A percentile compares a stretch with the other conserved stretches of the same genome.
These are phyloP conservation scores for Tachypleus tridentatus DNA, from an alignment of 1,140 invertebrate genomes.

Conservation along the genomic window DNA sequence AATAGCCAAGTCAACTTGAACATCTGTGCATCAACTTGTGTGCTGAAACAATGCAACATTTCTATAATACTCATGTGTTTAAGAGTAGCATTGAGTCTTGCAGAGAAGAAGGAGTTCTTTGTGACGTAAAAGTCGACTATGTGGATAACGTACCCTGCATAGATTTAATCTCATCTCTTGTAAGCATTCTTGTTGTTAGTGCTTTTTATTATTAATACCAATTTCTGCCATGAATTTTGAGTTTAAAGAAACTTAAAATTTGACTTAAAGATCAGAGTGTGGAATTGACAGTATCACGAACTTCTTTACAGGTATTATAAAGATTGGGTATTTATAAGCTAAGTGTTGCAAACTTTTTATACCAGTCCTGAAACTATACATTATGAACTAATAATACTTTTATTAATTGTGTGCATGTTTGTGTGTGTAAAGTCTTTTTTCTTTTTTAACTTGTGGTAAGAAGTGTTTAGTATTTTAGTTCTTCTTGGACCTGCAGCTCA, in stretches of 20 bases:
- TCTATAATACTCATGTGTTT: slow-evolving; percentile 93
- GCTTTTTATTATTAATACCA: not conserved
- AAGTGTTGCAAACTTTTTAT: too few relatives aligned
- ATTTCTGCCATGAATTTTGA: not conserved
- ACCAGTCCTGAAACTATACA: too few relatives aligned
- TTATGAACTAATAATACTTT: too few relatives aligned
- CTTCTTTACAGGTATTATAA: too few relatives aligned
- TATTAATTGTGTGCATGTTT: too few relatives aligned
- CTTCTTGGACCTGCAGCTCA: too few relatives aligned
- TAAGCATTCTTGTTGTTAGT: slow-evolving; percentile 32
- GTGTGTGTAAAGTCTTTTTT: too few relatives aligned
- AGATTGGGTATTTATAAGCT: too few relatives aligned
- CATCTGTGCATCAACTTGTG: slow-evolving; percentile 90
- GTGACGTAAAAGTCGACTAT: slow-evolving; percentile 82
- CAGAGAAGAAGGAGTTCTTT: slow-evolving; percentile 81
- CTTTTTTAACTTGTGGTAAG: too few relatives aligned
- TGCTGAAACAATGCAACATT: slow-evolving; percentile 94
- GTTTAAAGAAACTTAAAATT: not conserved
- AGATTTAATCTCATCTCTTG: slow-evolving; percentile 82
- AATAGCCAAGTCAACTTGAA: slow-evolving; percentile 68
- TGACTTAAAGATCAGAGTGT: not conserved
- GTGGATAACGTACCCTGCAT: slow-evolving; percentile 93
- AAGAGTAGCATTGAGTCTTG: slow-evolving; percentile 88
- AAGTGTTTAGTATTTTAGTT: too few relatives aligned
- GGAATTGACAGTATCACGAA: too few relatives aligned